Evolutionary conservation across 2,888 invertebrate species (phyloP), one percentile per base, ranked within the genome.

Genomic region (Laothoe populi): DNA sequence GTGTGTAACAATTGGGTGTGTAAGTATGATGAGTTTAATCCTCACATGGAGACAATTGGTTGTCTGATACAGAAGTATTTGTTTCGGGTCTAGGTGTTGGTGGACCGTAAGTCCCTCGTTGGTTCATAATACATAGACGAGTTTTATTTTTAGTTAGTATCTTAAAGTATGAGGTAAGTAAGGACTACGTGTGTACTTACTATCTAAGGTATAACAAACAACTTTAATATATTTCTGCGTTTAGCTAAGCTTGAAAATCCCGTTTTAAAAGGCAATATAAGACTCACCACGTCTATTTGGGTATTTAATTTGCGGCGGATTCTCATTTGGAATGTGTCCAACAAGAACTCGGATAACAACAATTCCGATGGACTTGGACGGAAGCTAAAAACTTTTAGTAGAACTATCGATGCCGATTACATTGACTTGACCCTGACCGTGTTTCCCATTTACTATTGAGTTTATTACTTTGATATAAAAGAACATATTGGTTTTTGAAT

Each of bases 241-340:
- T 24, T 35, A 4, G 38, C n/a, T 48, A n/a, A 26, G 24, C 24
- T 24, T 10, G 1, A 48, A 24, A 48, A 4, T 21, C 44, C 7
- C 4, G 21, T 10, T 57, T 40, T 42, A 24, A 42, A 23, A 44
- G 31, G n/a, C 31, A 2, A 45, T 13, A 45, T 16, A 24, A 58
- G 24, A 23, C 42, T 19, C 13, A 58, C 23, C 24, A 42, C 10
- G 19, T 45, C 48, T 40, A 45, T 59, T 38, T 10, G 38, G 48
- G 48, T 48, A 78, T 78, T 81, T 80, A 78, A 82, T 80, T 80
- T 78, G 74, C 72, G 65, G 71, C 60, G 67, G 70, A 68, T 71
- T 75, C 73, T 78, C 78, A 77, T 81, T 82, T 83, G 83, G 82
- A 76, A 61, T 68, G 66, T 61, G 59, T 70, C 79, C 80, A 79